A percentile compares a stretch with the other conserved stretches of the same genome.
Conservation (phyloP, 2,113 vertebrate species). For the Pyrgilauda ruficollis region DNA sequence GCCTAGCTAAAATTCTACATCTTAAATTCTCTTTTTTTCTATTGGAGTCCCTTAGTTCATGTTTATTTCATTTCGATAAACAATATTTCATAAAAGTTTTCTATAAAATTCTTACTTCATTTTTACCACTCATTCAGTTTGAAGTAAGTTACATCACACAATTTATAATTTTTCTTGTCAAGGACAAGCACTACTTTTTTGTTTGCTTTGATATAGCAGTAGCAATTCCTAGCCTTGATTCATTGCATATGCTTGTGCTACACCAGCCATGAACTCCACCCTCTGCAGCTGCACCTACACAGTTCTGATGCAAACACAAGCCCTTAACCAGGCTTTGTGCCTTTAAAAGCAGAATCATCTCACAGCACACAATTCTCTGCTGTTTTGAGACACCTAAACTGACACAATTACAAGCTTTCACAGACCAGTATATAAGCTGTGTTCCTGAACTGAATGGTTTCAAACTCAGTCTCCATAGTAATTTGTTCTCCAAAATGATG, state of each 20-base stretch:
- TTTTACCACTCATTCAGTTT: background rate
- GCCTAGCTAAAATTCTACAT: background rate
- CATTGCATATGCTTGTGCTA: background rate
- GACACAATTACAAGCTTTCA: background rate
- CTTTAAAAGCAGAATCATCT: background rate
- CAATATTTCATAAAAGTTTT: background rate
- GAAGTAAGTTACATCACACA: background rate
- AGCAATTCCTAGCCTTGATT: background rate
- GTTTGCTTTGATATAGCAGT: background rate
- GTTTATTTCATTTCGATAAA: background rate
- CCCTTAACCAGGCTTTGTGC: background rate
- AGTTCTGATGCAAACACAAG: background rate
- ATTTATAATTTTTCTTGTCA: background rate
- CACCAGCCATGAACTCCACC: background rate
- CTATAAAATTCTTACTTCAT: background rate
- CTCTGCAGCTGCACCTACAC: background rate
- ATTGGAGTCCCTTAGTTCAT: background rate
- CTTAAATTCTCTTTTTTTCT: background rate
- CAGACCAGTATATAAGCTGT: background rate
- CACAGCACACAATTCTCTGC: background rate
- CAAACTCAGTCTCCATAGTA: background rate
- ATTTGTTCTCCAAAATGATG: constrained; percentile 31
- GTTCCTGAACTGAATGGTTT: background rate
- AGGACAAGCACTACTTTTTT: background rate
- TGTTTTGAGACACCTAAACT: background rate